Evolutionary conservation across 53 echinoderm and acorn worm genomes (phyloP).

Genomic region (Echinarachnius parma): DNA sequence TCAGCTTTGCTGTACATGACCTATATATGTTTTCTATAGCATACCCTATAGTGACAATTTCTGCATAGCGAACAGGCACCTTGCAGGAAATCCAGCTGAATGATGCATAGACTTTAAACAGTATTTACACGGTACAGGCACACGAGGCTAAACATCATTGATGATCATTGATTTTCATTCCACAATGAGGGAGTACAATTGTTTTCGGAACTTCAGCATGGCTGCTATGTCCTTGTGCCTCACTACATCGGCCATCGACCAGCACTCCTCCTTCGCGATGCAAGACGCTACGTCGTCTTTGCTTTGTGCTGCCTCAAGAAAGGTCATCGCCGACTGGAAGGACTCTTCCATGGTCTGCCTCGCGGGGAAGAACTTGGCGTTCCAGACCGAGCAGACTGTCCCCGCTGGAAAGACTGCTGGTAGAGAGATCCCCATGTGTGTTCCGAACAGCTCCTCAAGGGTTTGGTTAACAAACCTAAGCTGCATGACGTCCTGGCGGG

Average conservation of each 20-base stretch:
- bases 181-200: conserved; percentile 14
- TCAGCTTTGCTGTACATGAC: too few relatives aligned
- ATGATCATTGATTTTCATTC: too few relatives aligned
- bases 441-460: conserved; percentile 53
- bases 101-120: too few relatives aligned
- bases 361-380: conserved; percentile 75
- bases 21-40: too few relatives aligned
- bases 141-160: too few relatives aligned
- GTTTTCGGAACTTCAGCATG: conserved; percentile 61
- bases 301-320: conserved; percentile 6
- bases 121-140: too few relatives aligned
- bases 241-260: conserved; percentile 82
- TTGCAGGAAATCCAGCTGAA: too few relatives aligned
- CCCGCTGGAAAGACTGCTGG: conserved; percentile 47
- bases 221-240: conserved; percentile 60
- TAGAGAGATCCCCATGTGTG: conserved; percentile 1
- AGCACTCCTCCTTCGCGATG: conserved; percentile 24
- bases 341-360: conserved; percentile 67
- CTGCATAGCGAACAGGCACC: too few relatives aligned
- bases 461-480: conserved; percentile 58
- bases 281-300: background rate
- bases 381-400: conserved; percentile 59
- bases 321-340: conserved; percentile 53
- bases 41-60: too few relatives aligned
- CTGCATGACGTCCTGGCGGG: conserved; percentile 16